Conservation (phyloP, 2,888 invertebrate species). For the Stratiomys singularior region DNA sequence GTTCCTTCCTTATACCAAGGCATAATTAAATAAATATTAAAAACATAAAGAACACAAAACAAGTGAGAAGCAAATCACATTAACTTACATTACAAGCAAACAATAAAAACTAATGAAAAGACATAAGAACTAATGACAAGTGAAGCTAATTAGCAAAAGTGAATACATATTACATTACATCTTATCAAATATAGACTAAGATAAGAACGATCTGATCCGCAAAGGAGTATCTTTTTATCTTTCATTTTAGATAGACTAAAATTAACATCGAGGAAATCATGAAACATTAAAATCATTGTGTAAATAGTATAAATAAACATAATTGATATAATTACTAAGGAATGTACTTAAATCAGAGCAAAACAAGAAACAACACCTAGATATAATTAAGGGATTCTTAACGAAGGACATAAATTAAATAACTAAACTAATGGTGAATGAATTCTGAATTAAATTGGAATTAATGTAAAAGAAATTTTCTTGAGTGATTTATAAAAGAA, state of each 20-base stretch:
- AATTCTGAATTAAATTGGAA: conserved; percentile 42
- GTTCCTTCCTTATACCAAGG: conserved; percentile 52
- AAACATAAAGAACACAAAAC: too few species aligned
- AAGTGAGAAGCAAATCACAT: conserved; percentile 6
- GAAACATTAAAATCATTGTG: conserved; percentile 36
- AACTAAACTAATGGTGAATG: conserved; percentile 22
- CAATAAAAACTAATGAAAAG: background rate
- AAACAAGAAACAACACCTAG: conserved; percentile 33
- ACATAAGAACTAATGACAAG: conserved; percentile 9
- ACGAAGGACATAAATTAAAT: conserved; percentile 33
- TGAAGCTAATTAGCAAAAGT: conserved; percentile 24
- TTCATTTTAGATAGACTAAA: conserved; percentile 51
- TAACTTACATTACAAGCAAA: background rate
- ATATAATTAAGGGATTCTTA: conserved; percentile 40
- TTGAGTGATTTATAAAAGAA: conserved; percentile 51
- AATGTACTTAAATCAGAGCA: conserved; percentile 28
- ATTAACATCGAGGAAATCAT: conserved; percentile 37
- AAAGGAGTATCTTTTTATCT: conserved; percentile 43
- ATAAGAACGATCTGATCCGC: conserved; percentile 36
- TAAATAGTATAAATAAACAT: conserved; percentile 46
- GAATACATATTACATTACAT: conserved; percentile 38
- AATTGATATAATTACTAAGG: background rate
- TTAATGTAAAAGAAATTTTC: conserved; percentile 47
- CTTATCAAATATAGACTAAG: conserved; percentile 42
- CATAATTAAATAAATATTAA: conserved; percentile 40